Evolutionary conservation across 1,140 invertebrate genomes (phyloP), one percentile per base, ranked within the genome.

Genomic region (Drosophila kanapiae): DNA sequence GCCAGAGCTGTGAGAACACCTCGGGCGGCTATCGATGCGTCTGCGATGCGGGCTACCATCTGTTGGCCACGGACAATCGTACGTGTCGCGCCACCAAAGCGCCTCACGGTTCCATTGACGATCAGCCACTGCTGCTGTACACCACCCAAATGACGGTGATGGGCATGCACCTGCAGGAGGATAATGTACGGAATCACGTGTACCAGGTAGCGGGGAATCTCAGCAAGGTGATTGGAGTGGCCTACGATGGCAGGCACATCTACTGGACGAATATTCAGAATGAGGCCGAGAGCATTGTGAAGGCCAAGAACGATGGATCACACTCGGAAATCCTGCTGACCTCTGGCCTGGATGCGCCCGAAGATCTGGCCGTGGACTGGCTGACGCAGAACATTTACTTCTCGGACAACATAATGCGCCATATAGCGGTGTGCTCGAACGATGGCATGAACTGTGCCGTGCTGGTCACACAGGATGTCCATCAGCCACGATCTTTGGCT

Each of bases 341-440:
- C 16, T 86, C 94, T 80, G 96, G 97, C n/a, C 91, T 98, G 3
- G 94, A 95, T 60, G 93, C 94, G 2, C 95, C 96, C 0, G 96
- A 97, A 75, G 96, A 97, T 68, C 93, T 98, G 42, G 96, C 96
- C 3, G 93, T 97, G 1, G 97, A 98, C 91, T 98, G 96, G 96
- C 90, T 98, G 14, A 97, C 96, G 0, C 77, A 80, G 14, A 96
- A 96, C 78, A 92, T 96, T 29, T 97, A 97, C 90, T 98, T 98
- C 91, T 96, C 96, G 0, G 97, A 98, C 86, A 94, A 95, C 18
- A 93, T 95, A 23, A 93, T 95, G 51, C 94, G 95, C 18, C 95
- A 95, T 59, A 96, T 98, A 40, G 96, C 95, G 0, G 97, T 96
- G 2, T 98, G 97, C 80, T 94, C 93, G 1, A 93, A 94, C 14